Conservation (phyloP, 2,797 vertebrate genomes). For the Octomys mimax region DNA sequence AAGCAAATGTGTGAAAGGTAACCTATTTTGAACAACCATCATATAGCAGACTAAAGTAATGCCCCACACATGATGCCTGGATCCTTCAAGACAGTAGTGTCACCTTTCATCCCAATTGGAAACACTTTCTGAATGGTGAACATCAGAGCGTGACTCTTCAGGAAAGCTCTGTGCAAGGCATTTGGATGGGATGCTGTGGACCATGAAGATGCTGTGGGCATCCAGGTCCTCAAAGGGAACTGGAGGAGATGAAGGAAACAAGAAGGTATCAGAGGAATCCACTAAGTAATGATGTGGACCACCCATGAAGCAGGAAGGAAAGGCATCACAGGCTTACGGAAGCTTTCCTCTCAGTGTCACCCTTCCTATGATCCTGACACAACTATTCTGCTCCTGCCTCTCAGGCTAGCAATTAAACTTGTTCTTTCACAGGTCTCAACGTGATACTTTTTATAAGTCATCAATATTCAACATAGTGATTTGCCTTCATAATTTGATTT, state of each 20-base stretch:
- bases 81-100: conserved; percentile 78
- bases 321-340: not conserved
- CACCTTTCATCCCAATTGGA: conserved; percentile 72
- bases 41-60: conserved; percentile 81
- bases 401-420: not conserved
- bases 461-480: not conserved
- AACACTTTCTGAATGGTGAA: conserved; percentile 67
- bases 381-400: not conserved
- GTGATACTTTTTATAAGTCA: not conserved
- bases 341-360: not conserved
- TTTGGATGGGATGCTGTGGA: not conserved
- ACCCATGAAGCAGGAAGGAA: not conserved
- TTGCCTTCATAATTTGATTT: not conserved
- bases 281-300: not conserved
- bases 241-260: not conserved
- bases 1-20: conserved; percentile 69
- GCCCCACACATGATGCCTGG: conserved; percentile 78
- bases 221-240: not conserved
- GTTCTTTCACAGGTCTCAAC: not conserved
- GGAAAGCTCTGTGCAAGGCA: not conserved
- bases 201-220: not conserved
- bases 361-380: not conserved
- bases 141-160: conserved; percentile 57
- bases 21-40: conserved; percentile 73
- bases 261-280: too few species aligned